Evolutionary conservation across 2,113 vertebrate species (phyloP).

Genomic region (Isichthys henryi): DNA sequence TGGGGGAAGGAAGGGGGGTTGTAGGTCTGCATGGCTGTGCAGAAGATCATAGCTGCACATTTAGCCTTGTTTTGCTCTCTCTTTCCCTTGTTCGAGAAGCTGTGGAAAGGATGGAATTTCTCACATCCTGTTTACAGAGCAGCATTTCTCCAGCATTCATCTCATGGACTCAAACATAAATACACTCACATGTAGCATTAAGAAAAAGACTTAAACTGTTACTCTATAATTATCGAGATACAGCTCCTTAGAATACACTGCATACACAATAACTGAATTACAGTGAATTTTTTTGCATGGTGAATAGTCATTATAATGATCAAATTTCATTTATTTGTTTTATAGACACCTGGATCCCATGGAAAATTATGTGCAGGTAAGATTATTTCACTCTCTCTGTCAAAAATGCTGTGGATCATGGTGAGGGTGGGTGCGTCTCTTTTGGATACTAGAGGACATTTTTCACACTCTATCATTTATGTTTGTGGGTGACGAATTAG

Average conservation of each 20-base stretch:
- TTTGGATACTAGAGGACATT: not conserved
- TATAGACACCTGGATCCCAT: constrained; percentile 31
- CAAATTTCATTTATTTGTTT: constrained; percentile 11
- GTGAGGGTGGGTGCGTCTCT: not conserved
- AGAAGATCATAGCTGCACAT: not conserved
- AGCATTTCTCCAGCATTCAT: not conserved
- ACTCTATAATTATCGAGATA: not conserved
- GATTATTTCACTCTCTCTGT: not conserved
- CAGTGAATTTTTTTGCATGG: not conserved
- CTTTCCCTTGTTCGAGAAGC: not conserved
- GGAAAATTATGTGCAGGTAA: constrained; percentile 45
- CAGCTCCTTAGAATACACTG: not conserved
- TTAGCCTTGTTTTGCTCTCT: not conserved
- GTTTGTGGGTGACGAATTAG: not conserved
- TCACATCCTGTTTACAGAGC: not conserved
- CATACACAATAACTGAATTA: not conserved
- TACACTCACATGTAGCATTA: not conserved
- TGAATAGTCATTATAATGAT: not conserved
- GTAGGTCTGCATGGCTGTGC: not conserved
- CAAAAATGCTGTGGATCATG: not conserved
- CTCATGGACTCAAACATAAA: not conserved
- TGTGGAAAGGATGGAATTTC: not conserved
- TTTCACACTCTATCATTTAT: not conserved
- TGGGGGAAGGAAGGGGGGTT: not conserved
- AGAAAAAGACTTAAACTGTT: not conserved